These are phyloP conservation scores for Palythoa caribaeorum DNA, from an alignment of 92 coral and sea anemone species.

Conservation along the genomic window DNA sequence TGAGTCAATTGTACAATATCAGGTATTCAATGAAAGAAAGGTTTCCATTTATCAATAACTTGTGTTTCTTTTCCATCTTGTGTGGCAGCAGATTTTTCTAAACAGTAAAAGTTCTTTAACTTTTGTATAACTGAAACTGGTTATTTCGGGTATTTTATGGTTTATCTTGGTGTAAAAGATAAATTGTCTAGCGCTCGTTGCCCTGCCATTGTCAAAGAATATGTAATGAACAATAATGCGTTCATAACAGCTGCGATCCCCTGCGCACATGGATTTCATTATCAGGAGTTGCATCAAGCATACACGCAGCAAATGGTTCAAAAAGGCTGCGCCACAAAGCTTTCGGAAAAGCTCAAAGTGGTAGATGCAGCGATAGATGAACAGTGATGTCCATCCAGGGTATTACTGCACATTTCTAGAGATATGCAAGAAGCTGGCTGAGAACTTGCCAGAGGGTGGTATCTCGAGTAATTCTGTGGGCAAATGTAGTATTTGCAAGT, in stretches of 20 bases:
- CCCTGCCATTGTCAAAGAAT: slow-evolving; percentile 14
- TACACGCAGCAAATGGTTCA: slow-evolving; percentile 4
- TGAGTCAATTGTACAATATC: no score
- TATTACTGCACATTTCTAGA: slow-evolving; percentile 62
- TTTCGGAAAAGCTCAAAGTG: slow-evolving; percentile 16
- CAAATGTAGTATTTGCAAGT: neutral
- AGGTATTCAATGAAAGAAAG: no score
- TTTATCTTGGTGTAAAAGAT: no score
- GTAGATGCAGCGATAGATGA: slow-evolving; percentile 4
- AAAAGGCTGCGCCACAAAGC: slow-evolving; percentile 38
- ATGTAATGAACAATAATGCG: slow-evolving; percentile 44
- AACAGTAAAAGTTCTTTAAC: no score
- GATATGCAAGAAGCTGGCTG: slow-evolving; percentile 42
- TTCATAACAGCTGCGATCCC: slow-evolving; percentile 35
- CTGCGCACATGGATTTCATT: slow-evolving; percentile 33
- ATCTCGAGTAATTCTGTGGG: slow-evolving; percentile 24
- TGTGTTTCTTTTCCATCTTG: no score
- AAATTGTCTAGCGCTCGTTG: no score
- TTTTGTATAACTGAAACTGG: no score
- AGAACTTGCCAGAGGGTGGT: slow-evolving; percentile 28
- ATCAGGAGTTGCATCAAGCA: neutral
- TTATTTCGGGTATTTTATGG: no score
- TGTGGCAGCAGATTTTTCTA: no score
- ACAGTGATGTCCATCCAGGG: slow-evolving; percentile 49
- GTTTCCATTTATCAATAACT: no score